Evolutionary conservation across 2,888 invertebrate species (phyloP).

Genomic region (Limenitis camilla): DNA sequence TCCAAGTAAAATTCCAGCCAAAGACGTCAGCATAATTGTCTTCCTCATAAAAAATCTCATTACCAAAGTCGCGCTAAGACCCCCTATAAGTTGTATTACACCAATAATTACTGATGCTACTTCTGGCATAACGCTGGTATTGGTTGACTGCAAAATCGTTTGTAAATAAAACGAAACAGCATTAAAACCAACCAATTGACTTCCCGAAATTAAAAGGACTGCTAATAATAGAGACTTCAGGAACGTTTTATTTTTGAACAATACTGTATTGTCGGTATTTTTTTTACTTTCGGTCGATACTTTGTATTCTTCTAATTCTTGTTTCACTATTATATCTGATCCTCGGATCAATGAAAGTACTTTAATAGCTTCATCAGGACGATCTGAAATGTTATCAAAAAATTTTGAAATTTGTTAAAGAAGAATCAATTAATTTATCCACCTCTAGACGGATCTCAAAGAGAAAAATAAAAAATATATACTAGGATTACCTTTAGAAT

Average conservation of each 20-base stretch:
- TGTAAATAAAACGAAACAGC: constrained; percentile 47
- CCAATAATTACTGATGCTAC: constrained; percentile 47
- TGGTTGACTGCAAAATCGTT: constrained; percentile 44
- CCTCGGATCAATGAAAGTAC: constrained; percentile 42
- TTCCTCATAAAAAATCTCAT: constrained; percentile 42
- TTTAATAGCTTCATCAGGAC: constrained; percentile 37
- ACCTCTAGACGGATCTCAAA: too few species aligned
- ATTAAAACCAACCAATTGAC: constrained; percentile 43
- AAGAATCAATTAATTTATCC: too few species aligned
- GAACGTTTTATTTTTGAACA: constrained; percentile 31
- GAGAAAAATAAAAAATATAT: too few species aligned
- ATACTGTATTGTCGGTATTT: constrained; percentile 20
- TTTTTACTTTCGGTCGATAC: constrained; percentile 17
- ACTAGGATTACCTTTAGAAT: constrained; percentile 41
- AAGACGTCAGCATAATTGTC: constrained; percentile 29
- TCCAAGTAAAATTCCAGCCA: constrained; percentile 35
- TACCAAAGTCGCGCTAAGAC: constrained; percentile 36
- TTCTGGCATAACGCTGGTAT: constrained; percentile 43
- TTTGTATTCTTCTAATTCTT: constrained; percentile 46
- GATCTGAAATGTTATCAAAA: constrained; percentile 31
- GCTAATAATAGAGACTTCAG: constrained; percentile 32
- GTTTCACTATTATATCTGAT: constrained; percentile 39
- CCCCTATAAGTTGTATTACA: constrained; percentile 40
- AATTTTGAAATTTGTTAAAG: too few species aligned
- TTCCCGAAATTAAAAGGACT: constrained; percentile 27